Percentiles rank a stretch among this genome's conserved stretches.
Conservation (phyloP, 2,888 invertebrate genomes). For the Eristalis intricaria region DNA sequence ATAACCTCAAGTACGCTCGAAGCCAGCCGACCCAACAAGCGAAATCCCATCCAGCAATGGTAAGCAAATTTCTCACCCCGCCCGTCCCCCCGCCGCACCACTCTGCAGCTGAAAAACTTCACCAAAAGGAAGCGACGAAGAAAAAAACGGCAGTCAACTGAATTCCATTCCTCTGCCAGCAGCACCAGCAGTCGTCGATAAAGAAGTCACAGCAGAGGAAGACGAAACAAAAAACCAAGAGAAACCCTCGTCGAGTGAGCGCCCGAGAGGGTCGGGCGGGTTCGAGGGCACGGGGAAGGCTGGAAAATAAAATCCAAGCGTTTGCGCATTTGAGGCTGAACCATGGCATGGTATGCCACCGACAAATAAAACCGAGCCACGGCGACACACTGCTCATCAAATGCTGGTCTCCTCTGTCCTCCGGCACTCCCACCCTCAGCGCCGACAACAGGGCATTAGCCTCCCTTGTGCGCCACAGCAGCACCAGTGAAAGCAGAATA, state of each 20-base stretch:
- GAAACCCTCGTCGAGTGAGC: neutral
- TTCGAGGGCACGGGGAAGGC: neutral
- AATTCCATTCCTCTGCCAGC: neutral
- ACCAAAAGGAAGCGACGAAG: neutral
- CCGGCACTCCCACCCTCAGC: neutral
- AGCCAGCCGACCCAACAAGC: conserved; percentile 7
- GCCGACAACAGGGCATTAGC: conserved; percentile 63
- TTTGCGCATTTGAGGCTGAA: conserved; percentile 62
- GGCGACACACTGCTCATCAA: conserved; percentile 18
- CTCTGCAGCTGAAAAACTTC: neutral
- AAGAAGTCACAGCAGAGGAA: conserved; percentile 1
- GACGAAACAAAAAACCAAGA: neutral
- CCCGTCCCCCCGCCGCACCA: neutral
- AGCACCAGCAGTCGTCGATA: neutral
- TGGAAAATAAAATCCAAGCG: conserved; percentile 25
- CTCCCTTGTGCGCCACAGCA: conserved; percentile 42
- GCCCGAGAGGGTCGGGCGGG: neutral
- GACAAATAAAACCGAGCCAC: conserved; percentile 58
- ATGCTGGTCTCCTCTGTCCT: neutral
- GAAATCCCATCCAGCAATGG: neutral
- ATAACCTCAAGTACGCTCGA: conserved; percentile 48
- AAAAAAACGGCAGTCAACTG: neutral
- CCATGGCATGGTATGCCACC: conserved; percentile 23
- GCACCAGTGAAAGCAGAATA: conserved; percentile 26
- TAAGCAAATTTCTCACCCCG: neutral